Evolutionary conservation across 2,888 invertebrate species (phyloP).

Genomic region (Leptinotarsa peninsularis): DNA sequence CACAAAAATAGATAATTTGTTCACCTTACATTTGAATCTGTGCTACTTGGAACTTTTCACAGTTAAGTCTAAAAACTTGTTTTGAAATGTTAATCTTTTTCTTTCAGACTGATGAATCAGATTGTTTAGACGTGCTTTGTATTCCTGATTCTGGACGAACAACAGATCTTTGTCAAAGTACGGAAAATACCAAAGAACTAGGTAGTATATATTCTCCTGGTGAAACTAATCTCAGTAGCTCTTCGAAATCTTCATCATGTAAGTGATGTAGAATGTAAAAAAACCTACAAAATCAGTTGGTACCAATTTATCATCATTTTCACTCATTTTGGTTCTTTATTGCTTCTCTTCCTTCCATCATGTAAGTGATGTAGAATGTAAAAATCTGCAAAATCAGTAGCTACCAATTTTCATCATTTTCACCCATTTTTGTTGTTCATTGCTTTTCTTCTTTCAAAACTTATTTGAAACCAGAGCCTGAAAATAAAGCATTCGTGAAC

Average conservation of each 20-base stretch:
- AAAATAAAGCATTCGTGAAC: too few relatives aligned
- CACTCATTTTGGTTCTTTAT: too few relatives aligned
- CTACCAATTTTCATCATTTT: too few relatives aligned
- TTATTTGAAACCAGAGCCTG: too few relatives aligned
- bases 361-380: conserved; percentile 34
- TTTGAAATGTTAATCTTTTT: conserved; percentile 27
- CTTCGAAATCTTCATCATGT: conserved; percentile 66
- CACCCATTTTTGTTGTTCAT: too few relatives aligned
- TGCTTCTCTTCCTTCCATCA: conserved; percentile 53
- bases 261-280: conserved; percentile 25
- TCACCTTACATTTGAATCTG: too few relatives aligned
- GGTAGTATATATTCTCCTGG: conserved; percentile 56
- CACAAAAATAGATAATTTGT: too few relatives aligned
- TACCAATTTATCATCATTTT: too few relatives aligned
- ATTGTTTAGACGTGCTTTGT: conserved; percentile 67
- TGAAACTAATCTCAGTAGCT: conserved; percentile 70
- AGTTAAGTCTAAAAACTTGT: background rate
- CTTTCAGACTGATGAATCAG: conserved; percentile 77
- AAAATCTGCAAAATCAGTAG: too few relatives aligned
- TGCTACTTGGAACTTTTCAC: background rate
- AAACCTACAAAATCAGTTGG: too few relatives aligned
- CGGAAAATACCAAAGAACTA: conserved; percentile 65
- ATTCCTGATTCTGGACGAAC: conserved; percentile 71
- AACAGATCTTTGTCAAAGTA: conserved; percentile 70
- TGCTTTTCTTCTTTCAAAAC: conserved; percentile 28